Base-by-base conservation (phyloP, 2,888 invertebrate genomes). In the Oligia fasciuncula region DNA sequence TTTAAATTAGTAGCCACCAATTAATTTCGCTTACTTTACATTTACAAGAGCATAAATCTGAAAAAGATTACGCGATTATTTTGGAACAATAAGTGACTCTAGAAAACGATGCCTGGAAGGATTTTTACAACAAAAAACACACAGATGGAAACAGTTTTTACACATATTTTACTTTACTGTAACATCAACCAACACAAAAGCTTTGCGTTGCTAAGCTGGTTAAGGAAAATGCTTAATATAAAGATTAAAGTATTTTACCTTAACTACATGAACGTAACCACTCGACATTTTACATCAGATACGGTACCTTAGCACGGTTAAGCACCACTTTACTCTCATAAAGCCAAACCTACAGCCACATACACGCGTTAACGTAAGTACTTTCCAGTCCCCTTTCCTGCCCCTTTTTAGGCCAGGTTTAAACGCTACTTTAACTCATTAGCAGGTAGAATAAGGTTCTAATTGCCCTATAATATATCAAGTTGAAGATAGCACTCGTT, bases 401-500 rank as follows among this genome's bases (percentile, higher is more conserved):
- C 14, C 40, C 63, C 23, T 62, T 75, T 80, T 80, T 35, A 68
- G 51, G 11, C 51, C 63, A 73, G 69, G 49, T 71, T 86, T 65
- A 86, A 85, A 54, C 43, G 73, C 75, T 79, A 87, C 70, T 87
- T 79, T 85, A 86, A 78, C 87, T 82, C 87, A 87, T 85, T 87
- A 87, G 68, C 77, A 70, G 66, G 43, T 76, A 13, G n/a, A 80
- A 76, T 65, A 76, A 74, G 69, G 72, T 29, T 69, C 69, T 81
- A 85, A 83, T 85, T 77, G 67, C 77, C 74, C 66, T 46, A 69
- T 79, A 74, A 88, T 90, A 88, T 87, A 89, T 90, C 79, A 88
- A 83, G 69, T 66, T 79, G 83, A 79, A 85, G 86, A 87, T 85
- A 89, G 88, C 90, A 93, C 89, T 93, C 91, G 92, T 94, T 93